A percentile compares a stretch with the other conserved stretches of the same genome.
Evolutionary conservation across 1,140 invertebrate genomes (phyloP).

Genomic region (Drosophila saltans): DNA sequence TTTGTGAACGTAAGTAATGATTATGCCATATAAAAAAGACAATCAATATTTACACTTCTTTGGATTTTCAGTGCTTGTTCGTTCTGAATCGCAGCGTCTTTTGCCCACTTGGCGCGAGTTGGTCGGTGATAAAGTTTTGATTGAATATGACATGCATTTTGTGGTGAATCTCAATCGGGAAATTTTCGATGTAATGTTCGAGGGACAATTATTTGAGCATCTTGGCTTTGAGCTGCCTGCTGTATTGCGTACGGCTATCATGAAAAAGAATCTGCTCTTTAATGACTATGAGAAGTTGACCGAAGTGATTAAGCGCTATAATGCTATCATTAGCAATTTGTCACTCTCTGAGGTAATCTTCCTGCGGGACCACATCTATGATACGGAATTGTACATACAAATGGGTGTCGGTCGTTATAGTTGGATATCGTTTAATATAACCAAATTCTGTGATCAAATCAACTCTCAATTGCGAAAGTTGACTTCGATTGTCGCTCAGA

Average conservation of each 20-base stretch:
- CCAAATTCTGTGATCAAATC: slow-evolving; percentile 88
- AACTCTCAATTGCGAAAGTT: slow-evolving; percentile 85
- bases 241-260: slow-evolving; percentile 77
- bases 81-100: slow-evolving; percentile 75
- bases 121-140: slow-evolving; percentile 86
- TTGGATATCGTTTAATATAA: slow-evolving; percentile 92
- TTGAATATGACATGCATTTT: slow-evolving; percentile 87
- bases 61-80: slow-evolving; percentile 63
- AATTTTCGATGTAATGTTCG: slow-evolving; percentile 89
- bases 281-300: slow-evolving; percentile 86
- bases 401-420: slow-evolving; percentile 91
- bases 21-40: neutral
- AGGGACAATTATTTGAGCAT: slow-evolving; percentile 90
- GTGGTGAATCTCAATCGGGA: slow-evolving; percentile 86
- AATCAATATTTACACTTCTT: neutral
- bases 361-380: slow-evolving; percentile 87
- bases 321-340: slow-evolving; percentile 85
- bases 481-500: slow-evolving; percentile 87
- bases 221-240: slow-evolving; percentile 87
- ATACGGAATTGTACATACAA: slow-evolving; percentile 90
- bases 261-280: slow-evolving; percentile 85
- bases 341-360: slow-evolving; percentile 87
- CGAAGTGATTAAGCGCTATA: slow-evolving; percentile 87
- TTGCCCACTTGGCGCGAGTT: slow-evolving; percentile 87
- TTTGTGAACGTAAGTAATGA: slow-evolving; percentile 66